These are phyloP conservation scores for Phyllostomus hastatus DNA, from an alignment of 2,113 vertebrate genomes.

Conservation along the genomic window DNA sequence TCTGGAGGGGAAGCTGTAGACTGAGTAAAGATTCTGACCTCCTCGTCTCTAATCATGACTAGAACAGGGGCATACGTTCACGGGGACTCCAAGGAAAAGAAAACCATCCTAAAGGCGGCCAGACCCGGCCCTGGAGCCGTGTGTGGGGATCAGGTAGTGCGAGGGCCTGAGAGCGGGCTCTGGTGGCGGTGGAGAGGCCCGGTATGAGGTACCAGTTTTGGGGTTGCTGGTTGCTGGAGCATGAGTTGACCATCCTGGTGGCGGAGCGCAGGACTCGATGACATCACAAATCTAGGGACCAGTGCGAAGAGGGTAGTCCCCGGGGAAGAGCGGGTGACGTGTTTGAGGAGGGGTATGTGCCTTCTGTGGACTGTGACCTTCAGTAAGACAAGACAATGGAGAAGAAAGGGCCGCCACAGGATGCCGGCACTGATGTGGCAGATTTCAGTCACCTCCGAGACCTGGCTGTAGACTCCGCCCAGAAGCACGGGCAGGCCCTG, in stretches of 20 bases:
- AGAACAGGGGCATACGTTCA: neutral
- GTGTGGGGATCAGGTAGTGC: neutral
- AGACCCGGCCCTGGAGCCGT: neutral
- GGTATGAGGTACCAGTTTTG: neutral
- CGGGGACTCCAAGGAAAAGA: neutral
- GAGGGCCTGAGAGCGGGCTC: neutral
- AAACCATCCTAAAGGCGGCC: neutral
- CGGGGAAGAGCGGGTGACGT: neutral
- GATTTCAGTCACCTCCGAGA: neutral
- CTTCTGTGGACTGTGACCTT: neutral
- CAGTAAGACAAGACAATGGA: neutral
- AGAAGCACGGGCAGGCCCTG: neutral
- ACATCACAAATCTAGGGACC: neutral
- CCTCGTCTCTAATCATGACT: neutral
- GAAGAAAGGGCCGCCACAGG: neutral
- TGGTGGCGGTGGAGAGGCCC: neutral
- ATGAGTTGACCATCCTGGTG: neutral
- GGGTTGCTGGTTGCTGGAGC: neutral
- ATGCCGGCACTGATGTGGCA: accelerated
- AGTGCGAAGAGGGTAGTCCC: neutral
- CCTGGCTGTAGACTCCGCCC: neutral
- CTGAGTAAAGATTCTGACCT: neutral
- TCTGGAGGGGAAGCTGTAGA: neutral
- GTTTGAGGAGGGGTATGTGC: neutral
- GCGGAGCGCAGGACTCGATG: neutral